Conservation (phyloP, 1,140 invertebrate species). For the Eubasilissa regina region DNA sequence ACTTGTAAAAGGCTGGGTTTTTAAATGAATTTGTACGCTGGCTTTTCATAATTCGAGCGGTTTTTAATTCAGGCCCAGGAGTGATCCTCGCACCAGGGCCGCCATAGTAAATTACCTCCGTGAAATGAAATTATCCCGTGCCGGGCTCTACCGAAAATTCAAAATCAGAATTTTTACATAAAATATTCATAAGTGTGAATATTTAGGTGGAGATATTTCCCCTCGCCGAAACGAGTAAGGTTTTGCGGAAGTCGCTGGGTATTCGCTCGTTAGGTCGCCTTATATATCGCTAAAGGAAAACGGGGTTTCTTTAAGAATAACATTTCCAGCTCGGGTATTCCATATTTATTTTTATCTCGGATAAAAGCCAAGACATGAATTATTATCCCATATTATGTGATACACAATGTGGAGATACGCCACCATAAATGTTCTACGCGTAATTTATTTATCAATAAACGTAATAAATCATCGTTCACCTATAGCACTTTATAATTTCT, state of each 20-base stretch:
- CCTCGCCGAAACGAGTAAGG: not conserved
- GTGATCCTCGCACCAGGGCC: too few relatives aligned
- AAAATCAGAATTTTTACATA: not conserved
- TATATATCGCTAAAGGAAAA: slow-evolving; percentile 19
- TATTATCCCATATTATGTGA: slow-evolving; percentile 29
- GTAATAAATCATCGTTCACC: not conserved
- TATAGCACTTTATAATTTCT: not conserved
- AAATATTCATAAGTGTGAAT: slow-evolving; percentile 28
- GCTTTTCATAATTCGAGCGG: too few relatives aligned
- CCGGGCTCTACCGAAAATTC: too few relatives aligned
- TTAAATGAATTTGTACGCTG: too few relatives aligned
- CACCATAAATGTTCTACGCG: slow-evolving; percentile 8
- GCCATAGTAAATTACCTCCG: too few relatives aligned
- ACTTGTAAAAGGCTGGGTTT: too few relatives aligned
- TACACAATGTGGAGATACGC: slow-evolving; percentile 18
- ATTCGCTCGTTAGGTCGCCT: slow-evolving; percentile 20
- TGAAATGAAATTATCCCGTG: too few relatives aligned
- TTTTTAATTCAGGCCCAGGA: too few relatives aligned
- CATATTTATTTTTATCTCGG: slow-evolving; percentile 39
- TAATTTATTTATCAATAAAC: slow-evolving; percentile 24
- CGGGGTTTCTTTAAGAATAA: not conserved
- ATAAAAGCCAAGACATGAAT: slow-evolving; percentile 37
- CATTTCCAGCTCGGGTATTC: slow-evolving; percentile 8
- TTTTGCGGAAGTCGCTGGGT: slow-evolving; percentile 5
- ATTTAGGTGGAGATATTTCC: not conserved